phyloP scores from a whole-genome alignment of 2,113 vertebrate genomes.

The Orthonyx spaldingii region DNA sequence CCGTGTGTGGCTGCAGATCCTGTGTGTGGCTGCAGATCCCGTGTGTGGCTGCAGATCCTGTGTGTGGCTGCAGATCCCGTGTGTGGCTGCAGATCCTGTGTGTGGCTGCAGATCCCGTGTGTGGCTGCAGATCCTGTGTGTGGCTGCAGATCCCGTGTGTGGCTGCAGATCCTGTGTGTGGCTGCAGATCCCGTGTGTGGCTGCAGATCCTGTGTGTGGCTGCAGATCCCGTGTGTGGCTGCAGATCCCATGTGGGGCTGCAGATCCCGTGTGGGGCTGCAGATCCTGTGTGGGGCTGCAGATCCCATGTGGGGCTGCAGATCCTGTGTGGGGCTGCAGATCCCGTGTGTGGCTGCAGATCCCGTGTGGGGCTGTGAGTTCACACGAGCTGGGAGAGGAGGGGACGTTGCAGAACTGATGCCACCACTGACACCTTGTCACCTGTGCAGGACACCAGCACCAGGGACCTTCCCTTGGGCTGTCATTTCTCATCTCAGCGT shows the following conservation, averaged over 20 bases:
- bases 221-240: background rate
- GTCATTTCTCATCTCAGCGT: background rate
- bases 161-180: no score
- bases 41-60: background rate
- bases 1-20: background rate
- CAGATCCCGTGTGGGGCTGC: no score
- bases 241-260: no score
- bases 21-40: background rate
- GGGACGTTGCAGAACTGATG: rapidly evolving
- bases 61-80: background rate
- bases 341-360: background rate
- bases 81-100: background rate
- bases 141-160: background rate
- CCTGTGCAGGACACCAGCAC: rapidly evolving
- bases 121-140: background rate
- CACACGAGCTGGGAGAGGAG: background rate
- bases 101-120: no score
- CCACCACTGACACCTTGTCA: rapidly evolving
- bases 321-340: no score
- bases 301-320: no score
- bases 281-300: no score
- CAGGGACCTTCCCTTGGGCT: background rate
- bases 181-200: background rate
- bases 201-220: background rate
- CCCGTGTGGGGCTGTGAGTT: background rate